Percentiles rank a stretch among this genome's conserved stretches.
Evolutionary conservation across 2,888 invertebrate species (phyloP).

Genomic region (Limnephilus lunatus): DNA sequence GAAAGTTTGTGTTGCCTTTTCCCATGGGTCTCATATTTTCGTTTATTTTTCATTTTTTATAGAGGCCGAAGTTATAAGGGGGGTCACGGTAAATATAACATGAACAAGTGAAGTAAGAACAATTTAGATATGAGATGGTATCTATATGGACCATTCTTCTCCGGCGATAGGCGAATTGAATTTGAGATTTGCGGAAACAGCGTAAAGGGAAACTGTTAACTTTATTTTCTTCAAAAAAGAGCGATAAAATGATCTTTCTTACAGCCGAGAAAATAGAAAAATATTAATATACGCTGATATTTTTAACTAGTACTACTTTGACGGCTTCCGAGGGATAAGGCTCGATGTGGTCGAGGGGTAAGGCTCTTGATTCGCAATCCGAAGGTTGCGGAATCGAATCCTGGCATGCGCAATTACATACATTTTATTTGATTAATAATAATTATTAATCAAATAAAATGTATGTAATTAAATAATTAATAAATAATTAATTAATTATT

Average conservation of each 20-base stretch:
- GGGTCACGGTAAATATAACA: conserved; percentile 49
- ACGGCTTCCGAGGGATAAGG: too few species aligned
- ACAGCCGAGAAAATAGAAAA: too few species aligned
- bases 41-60: conserved; percentile 64
- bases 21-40: conserved; percentile 63
- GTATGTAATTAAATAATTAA: too few species aligned
- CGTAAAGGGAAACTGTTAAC: background rate
- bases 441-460: too few species aligned
- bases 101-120: conserved; percentile 39
- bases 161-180: conserved; percentile 61
- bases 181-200: conserved; percentile 49
- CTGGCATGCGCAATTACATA: too few species aligned
- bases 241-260: background rate
- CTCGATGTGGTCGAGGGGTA: too few species aligned
- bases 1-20: conserved; percentile 63
- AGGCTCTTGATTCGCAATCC: too few species aligned
- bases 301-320: background rate
- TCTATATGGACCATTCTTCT: conserved; percentile 62
- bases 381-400: too few species aligned
- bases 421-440: too few species aligned
- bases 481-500: too few species aligned
- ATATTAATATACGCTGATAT: background rate
- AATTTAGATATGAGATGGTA: conserved; percentile 56
- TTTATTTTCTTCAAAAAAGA: background rate
- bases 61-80: conserved; percentile 59